Evolutionary conservation across 2,113 vertebrate genomes (phyloP), one percentile per base, ranked within the genome.

Genomic region (Vicugna pacos): DNA sequence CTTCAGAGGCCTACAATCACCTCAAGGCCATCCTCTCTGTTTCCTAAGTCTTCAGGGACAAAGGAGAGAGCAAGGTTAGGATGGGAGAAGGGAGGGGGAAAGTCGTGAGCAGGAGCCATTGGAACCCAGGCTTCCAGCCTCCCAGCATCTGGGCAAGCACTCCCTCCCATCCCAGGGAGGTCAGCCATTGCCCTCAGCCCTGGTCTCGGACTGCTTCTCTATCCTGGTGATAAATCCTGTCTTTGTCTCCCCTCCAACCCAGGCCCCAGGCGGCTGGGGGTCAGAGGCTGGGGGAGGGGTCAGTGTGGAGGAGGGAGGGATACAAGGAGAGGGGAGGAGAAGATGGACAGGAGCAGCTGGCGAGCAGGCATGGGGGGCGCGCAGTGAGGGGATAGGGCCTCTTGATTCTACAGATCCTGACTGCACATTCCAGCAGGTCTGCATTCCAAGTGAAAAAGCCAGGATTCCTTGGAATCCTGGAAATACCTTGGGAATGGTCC

Each of bases 321-420:
- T 46, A 73, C 91, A 89, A 91, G 96, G 46, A 94, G 76, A 97
- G 86, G 70, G 95, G 97, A 95, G 94, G 93, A 93, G 85, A 89
- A 94, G 96, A 98, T 38, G 48, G 97, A 93, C 97, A 90, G 91
- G 95, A 97, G 95, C 97, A 98, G 97, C 97, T 97, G 98, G 95
- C 92, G 95, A 91, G 94, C 97, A 97, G 97, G 83, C 92, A 54
- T 35, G 8, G 69, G 85, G 92, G 95, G 76, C 89, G 28, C 92
- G 60, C 77, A 64, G 83, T 2, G 69, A 83, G 76, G 81, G 86
- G 82, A 73, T 12, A n/a, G 93, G 94, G 93, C 95, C 96, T 97
- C 96, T 54, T 9, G 92, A 85, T n/a, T 90, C 90, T 81, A 30
- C 60, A 64, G 81, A 85, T 84, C 62, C 69, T 70, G 64, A 62